A percentile compares a stretch with the other conserved stretches of the same genome.
These are phyloP conservation scores for Poecilobothrus nobilitatus DNA, from an alignment of 2,888 invertebrate genomes.

Conservation along the genomic window DNA sequence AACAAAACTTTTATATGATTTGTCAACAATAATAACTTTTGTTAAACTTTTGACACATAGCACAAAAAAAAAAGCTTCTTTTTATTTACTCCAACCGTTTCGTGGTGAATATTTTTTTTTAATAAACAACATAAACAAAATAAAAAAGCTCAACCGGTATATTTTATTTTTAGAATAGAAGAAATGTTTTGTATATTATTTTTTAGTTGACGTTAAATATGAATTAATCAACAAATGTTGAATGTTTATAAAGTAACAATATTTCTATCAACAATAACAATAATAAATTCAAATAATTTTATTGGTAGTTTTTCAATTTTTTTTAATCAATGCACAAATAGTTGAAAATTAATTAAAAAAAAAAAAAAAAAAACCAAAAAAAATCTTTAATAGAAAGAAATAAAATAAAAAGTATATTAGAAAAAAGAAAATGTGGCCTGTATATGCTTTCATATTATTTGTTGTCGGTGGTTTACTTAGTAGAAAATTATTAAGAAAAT, in stretches of 20 bases:
- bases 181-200: background rate
- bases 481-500: constrained; percentile 38
- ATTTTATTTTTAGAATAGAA: constrained; percentile 9
- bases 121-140: background rate
- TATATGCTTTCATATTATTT: constrained; percentile 28
- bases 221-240: too few relatives aligned
- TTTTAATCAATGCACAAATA: too few relatives aligned
- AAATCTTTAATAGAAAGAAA: background rate
- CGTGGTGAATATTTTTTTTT: constrained; percentile 10
- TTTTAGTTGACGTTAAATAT: background rate
- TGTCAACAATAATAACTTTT: background rate
- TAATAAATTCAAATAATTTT: too few relatives aligned
- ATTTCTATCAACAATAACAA: too few relatives aligned
- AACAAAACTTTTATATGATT: too few relatives aligned
- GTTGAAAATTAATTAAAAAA: too few relatives aligned
- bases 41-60: background rate
- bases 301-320: too few relatives aligned
- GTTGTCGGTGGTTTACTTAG: constrained; percentile 33
- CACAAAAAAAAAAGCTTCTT: background rate
- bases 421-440: constrained; percentile 34
- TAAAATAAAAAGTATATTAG: background rate
- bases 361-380: too few relatives aligned
- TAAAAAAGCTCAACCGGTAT: background rate
- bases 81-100: constrained; percentile 5
- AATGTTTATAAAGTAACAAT: too few relatives aligned